Base-by-base conservation (phyloP, 2,113 vertebrate species). In the Tetraodon nigroviridis region DNA sequence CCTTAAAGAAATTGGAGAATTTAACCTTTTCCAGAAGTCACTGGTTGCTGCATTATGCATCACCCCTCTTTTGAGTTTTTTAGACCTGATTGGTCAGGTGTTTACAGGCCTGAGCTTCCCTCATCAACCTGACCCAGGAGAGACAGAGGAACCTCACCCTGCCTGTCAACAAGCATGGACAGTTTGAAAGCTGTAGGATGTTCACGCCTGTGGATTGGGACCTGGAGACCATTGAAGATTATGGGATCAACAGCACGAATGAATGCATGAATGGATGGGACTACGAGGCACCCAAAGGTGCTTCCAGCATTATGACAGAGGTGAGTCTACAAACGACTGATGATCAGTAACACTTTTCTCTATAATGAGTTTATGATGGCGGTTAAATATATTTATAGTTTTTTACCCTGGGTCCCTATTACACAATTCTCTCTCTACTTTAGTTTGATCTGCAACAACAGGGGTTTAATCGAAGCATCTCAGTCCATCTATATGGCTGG, bases 401-500 rank as follows among this genome's bases (percentile, higher is more conserved):
- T n/a, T n/a, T n/a, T n/a, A n/a, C n/a, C n/a, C n/a, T n/a, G n/a
- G n/a, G n/a, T n/a, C n/a, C n/a, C n/a, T n/a, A n/a, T n/a, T n/a
- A n/a, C n/a, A n/a, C n/a, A n/a, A n/a, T n/a, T n/a, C n/a, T n/a
- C n/a, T n/a, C n/a, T n/a, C 10, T 37, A 27, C 88, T 83, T 48
- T 73, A 95, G 93, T 96, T 95, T 66, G 68, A 93, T 94, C 5
- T 97, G 94, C 48, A 89, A 91, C 7, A 86, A 61, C 50, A 88
- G 83, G 49, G 17, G 82, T 47, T 67, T 92, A 18, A 89, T 78
- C 0, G 86, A 93, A 64, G 87, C 88, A 15, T 91, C 92, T 0
- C 93, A 94, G 79, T 92, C 92, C 0, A 21, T 95, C 67, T 93
- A 82, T 87, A 95, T 95, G 94, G 12, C 75, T 0, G 94, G 94